A percentile compares a stretch with the other conserved stretches of the same genome.
Evolutionary conservation across 2,888 invertebrate genomes (phyloP).

Genomic region (Seira ritae): DNA sequence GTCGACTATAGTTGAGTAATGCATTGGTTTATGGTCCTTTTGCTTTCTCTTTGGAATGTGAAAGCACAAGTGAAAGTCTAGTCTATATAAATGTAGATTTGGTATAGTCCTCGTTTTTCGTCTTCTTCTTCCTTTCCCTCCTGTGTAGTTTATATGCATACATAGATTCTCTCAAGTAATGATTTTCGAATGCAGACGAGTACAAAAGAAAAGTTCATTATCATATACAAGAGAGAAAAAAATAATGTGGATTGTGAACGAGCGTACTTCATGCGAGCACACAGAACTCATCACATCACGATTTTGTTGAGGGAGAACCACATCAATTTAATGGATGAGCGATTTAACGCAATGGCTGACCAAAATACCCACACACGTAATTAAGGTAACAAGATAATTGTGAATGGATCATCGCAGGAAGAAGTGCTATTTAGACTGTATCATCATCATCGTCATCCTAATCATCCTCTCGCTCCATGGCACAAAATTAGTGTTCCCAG

Average conservation of each 20-base stretch:
- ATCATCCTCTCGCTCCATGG: constrained; percentile 19
- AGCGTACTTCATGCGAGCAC: not conserved
- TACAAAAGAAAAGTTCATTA: constrained; percentile 1
- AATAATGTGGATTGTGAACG: not conserved
- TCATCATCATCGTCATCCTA: constrained; percentile 14
- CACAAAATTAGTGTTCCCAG: constrained; percentile 16
- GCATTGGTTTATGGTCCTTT: not conserved
- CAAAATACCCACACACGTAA: constrained; percentile 29
- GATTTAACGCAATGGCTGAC: constrained; percentile 23
- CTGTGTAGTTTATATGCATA: no score
- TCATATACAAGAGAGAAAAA: not conserved
- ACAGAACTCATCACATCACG: not conserved
- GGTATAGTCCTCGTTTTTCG: no score
- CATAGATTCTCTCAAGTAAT: no score
- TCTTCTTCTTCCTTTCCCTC: no score
- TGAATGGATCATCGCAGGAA: constrained; percentile 28
- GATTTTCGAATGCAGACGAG: not conserved
- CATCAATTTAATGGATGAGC: constrained; percentile 37
- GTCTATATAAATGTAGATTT: no score
- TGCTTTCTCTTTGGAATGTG: not conserved
- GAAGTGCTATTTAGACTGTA: constrained; percentile 9
- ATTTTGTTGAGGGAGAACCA: not conserved
- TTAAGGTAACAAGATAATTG: constrained; percentile 59
- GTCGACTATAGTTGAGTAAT: no score
- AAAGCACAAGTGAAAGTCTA: no score